Base-by-base conservation (phyloP, 2,888 invertebrate genomes). In the Ennomos fuscantarius region DNA sequence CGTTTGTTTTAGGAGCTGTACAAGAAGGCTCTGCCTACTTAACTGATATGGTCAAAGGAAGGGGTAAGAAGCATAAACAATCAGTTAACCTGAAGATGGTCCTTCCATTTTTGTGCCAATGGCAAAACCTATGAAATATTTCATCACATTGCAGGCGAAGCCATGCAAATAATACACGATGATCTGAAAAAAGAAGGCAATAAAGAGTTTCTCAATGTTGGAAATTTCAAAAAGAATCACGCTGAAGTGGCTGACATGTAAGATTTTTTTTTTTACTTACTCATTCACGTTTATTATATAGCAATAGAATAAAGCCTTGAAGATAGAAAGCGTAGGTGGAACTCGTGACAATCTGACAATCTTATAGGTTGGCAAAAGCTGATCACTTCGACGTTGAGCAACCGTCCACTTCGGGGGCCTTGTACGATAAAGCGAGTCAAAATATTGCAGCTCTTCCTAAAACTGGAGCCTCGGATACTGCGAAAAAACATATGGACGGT, bases 1-100 rank as follows among this genome's bases (percentile, higher is more conserved):
- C 32, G 11, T 12, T 33, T 11, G 35, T 57, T 70, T 15, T 66
- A 87, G 88, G 72, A 10, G 53, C 84, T 1, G 69, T 76, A 2
- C 49, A 69, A 1, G 86, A 84, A 66, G 84, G 82, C 8, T 76
- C 86, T 10, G 78, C 82, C 1, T 63, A 86, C 66, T 63, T 88
- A 37, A 57, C 83, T 8, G 77, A 87, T 55, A 33, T 75, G 1
- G 63, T 86, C 8, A 73, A 80, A 72, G 84, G 78, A 52, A 76
- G 83, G 79, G 86, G 87, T 81, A 63, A 10, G 24, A 24, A 1
- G 3, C 15, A 15, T 3, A 15, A 15, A 15, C 3, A 15, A 24
- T 24, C 6, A 24, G 24, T 24, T 3, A 2, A 24, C 24, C 24
- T 24, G 24, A 24, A 24, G 6, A 24, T 24, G 3, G 6, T 24